Evolutionary conservation across 1,140 invertebrate species (phyloP).

Genomic region (Drosophila leontia): DNA sequence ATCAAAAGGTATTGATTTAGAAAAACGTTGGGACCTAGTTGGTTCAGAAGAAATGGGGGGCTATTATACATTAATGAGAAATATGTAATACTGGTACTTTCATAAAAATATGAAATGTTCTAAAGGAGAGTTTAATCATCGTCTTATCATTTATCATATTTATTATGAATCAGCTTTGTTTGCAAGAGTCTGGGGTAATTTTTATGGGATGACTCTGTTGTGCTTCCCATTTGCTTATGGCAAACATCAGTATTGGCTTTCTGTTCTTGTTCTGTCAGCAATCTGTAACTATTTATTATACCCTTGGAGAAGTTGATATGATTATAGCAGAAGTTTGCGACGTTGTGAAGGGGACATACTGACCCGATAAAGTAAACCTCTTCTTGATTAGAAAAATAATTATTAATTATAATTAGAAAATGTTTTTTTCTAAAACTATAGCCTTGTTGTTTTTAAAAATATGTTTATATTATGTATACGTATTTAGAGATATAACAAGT

Average conservation of each 20-base stretch:
- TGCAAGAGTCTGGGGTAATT: constrained; percentile 8
- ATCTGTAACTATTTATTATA: constrained; percentile 4
- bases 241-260: constrained; percentile 18
- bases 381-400: background rate
- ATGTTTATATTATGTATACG: no score
- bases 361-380: background rate
- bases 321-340: background rate
- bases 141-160: background rate
- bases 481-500: no score
- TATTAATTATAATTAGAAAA: no score
- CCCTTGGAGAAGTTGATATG: background rate
- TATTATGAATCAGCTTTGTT: constrained; percentile 14
- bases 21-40: background rate
- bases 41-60: no score
- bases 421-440: no score
- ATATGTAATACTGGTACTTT: no score
- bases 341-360: background rate
- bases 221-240: constrained; percentile 30
- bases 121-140: background rate
- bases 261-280: constrained; percentile 6
- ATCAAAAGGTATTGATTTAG: background rate
- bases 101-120: no score
- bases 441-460: no score
- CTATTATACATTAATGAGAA: no score
- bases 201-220: background rate